A percentile compares a stretch with the other conserved stretches of the same genome.
These are phyloP conservation scores for Jaculus jaculus DNA, from an alignment of 2,113 vertebrate genomes.

Conservation along the genomic window DNA sequence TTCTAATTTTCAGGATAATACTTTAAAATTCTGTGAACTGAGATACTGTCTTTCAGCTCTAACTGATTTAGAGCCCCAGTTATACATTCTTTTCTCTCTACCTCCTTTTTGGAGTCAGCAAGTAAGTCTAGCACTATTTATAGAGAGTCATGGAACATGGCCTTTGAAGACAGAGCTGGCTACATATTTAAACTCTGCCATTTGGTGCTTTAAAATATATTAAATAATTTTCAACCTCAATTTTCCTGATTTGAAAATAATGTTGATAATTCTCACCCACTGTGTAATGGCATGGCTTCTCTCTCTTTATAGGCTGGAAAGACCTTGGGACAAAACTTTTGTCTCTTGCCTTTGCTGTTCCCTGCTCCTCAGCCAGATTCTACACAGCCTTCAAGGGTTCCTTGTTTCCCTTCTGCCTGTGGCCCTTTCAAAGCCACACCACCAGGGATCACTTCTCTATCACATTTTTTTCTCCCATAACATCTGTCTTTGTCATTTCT, in stretches of 20 bases:
- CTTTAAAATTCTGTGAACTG: not conserved
- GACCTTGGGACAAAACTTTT: not conserved
- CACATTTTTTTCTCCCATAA: not conserved
- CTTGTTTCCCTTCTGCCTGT: fast-evolving
- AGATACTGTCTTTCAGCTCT: not conserved
- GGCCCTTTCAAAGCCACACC: not conserved
- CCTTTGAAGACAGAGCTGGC: not conserved
- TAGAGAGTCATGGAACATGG: fast-evolving
- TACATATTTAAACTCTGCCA: not conserved
- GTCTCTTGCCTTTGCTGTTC: fast-evolving
- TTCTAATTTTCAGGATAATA: not conserved
- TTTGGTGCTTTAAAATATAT: not conserved
- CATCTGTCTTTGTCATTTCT: not conserved
- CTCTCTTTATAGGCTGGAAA: not conserved
- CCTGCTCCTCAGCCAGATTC: not conserved
- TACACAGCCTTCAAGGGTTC: no score
- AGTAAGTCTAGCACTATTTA: not conserved
- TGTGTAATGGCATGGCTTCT: no score
- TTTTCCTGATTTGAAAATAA: not conserved
- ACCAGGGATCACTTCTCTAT: not conserved
- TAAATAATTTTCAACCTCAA: not conserved
- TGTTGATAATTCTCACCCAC: not conserved
- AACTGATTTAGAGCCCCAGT: not conserved
- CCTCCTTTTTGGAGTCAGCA: not conserved
- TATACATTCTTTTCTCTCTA: not conserved